These are phyloP conservation scores for Nylanderia fulva DNA, from an alignment of 1,140 invertebrate species.

Conservation along the genomic window DNA sequence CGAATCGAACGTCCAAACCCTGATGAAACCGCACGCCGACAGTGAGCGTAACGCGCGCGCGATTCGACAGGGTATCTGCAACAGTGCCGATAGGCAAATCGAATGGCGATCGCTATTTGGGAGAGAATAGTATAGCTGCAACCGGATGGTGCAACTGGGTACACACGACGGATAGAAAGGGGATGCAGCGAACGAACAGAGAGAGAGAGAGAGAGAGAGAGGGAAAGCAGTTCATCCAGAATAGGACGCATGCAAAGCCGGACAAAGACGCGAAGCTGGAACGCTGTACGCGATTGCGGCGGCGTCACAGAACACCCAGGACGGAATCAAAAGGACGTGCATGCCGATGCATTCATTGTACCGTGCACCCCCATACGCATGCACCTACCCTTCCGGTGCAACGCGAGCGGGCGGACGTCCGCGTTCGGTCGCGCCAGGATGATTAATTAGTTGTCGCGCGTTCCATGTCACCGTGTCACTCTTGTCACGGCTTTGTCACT, in stretches of 20 bases:
- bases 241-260: conserved; percentile 58
- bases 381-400: background rate
- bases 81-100: conserved; percentile 78
- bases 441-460: conserved; percentile 86
- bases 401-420: conserved; percentile 43
- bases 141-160: background rate
- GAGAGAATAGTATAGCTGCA: background rate
- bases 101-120: conserved; percentile 65
- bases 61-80: conserved; percentile 66
- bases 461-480: conserved; percentile 85
- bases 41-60: conserved; percentile 64
- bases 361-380: background rate
- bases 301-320: conserved; percentile 51
- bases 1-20: conserved; percentile 64
- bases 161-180: conserved; percentile 7
- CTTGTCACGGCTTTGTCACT: conserved; percentile 86
- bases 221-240: background rate
- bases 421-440: conserved; percentile 80
- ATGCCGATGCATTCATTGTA: conserved; percentile 82
- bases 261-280: conserved; percentile 20
- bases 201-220: background rate
- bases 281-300: conserved; percentile 50
- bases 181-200: conserved; percentile 20
- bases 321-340: conserved; percentile 77
- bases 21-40: conserved; percentile 45